phyloP scores from a whole-genome alignment of 2,113 vertebrate species.

The Hippocampus guttulatus region DNA sequence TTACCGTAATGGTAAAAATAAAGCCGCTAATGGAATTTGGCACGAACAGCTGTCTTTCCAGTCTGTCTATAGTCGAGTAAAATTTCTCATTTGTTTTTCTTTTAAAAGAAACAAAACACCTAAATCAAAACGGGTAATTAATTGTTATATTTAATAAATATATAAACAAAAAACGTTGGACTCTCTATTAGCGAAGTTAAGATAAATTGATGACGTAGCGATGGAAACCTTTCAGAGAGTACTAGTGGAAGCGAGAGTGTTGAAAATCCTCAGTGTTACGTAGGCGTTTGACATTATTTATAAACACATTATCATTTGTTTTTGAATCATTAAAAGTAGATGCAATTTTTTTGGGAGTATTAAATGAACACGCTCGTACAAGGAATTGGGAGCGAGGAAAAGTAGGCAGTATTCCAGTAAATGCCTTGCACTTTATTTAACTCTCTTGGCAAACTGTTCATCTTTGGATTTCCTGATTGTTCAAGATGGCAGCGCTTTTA shows the following conservation, averaged over 20 bases:
- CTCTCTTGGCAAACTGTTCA: constrained; percentile 5
- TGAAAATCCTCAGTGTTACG: not conserved
- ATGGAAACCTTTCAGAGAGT: constrained; percentile 32
- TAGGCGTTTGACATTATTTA: not conserved
- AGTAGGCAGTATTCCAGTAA: not conserved
- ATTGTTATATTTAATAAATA: not conserved
- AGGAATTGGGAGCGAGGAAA: not conserved
- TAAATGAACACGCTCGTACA: not conserved
- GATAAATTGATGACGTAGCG: constrained; percentile 12
- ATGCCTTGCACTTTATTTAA: not conserved
- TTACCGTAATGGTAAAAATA: constrained; percentile 36
- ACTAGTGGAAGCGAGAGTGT: constrained; percentile 2
- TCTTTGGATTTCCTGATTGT: constrained; percentile 35
- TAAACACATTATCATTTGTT: not conserved
- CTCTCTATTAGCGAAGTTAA: constrained; percentile 6
- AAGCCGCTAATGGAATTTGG: not conserved
- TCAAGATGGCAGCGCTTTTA: constrained; percentile 75
- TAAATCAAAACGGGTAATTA: not conserved
- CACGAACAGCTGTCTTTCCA: not conserved
- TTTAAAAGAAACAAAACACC: no score
- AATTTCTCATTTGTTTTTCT: not conserved
- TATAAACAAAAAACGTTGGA: no score
- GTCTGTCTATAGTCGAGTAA: no score
- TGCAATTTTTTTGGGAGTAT: not conserved
- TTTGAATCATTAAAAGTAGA: not conserved